Base-by-base conservation (phyloP, 1,140 invertebrate genomes). In the Drosophila pachea region DNA sequence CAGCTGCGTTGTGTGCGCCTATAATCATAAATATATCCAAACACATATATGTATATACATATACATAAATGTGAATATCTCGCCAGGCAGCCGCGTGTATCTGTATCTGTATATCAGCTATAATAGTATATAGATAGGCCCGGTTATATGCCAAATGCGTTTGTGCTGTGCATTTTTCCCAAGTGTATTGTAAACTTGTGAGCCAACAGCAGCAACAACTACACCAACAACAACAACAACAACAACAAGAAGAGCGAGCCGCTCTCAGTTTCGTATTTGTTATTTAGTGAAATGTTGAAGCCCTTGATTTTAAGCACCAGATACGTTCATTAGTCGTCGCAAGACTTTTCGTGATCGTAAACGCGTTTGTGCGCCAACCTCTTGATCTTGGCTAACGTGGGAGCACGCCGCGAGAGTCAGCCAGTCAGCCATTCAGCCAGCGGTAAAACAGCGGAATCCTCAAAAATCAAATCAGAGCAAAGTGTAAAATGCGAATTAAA, bases 1-100 rank as follows among this genome's bases (percentile, higher is more conserved):
- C 60, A 64, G 60, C 53, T 49, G 58, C 58, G 38, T 70, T 66
- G 22, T 22, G 22, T 22, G 69, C 62, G 78, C 64, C 67, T 83
- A 68, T 76, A 78, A 84, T 82, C 78, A 82, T 83, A 83, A 83
- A 83, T 83, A 74, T 78, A 83, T 83, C 75, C 78, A 78, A 74
- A 82, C 4, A 40, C n/a, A 40, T 12, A 12, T 42, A 42, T 12
- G 14, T 42, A 42, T 12, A 12, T 42, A 42, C 14, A 42, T 78
- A 78, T 82, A 83, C 78, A 83, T 78, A 83, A 61, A 69, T n/a
- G n/a, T n/a, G n/a, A n/a, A n/a, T n/a, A n/a, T n/a, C 22, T 22
- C 22, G 22, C 22, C 22, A 22, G 22, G 22, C 22, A 22, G 54
- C 58, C 43, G 66, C 60, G 45, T 56, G 36, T 43, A 43, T 50